Conservation (phyloP, 2,113 vertebrate genomes). For the Lasiurus cinereus region DNA sequence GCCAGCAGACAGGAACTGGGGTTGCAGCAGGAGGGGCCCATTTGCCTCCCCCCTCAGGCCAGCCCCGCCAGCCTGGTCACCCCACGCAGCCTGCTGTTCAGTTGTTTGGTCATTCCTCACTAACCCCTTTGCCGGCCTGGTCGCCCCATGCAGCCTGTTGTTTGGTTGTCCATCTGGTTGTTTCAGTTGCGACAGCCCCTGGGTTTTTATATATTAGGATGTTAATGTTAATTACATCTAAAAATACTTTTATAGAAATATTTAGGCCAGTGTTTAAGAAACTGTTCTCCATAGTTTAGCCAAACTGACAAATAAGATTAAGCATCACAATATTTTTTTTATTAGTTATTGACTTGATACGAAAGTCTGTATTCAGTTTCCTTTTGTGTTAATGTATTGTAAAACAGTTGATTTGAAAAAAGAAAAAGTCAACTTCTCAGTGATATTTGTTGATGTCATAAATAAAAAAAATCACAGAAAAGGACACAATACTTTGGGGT, state of each 20-base stretch:
- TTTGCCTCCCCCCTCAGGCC: no score
- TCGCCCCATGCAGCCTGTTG: no score
- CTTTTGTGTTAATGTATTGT: not conserved
- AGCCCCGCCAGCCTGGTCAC: no score
- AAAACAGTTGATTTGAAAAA: not conserved
- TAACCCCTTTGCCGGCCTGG: no score
- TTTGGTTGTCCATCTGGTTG: no score
- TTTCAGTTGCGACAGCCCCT: no score
- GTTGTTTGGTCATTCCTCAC: no score
- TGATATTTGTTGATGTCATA: not conserved
- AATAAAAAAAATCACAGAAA: slow-evolving; percentile 4
- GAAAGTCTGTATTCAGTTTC: not conserved
- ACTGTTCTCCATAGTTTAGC: not conserved
- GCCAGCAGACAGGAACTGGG: no score
- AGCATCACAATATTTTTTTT: not conserved
- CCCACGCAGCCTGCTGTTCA: no score
- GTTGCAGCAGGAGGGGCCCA: no score
- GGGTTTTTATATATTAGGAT: no score
- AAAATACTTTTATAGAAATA: not conserved
- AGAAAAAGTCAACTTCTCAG: not conserved
- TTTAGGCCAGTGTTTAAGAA: not conserved
- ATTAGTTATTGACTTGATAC: not conserved
- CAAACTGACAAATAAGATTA: not conserved
- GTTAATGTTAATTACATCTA: not conserved
- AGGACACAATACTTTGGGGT: not conserved